phyloP scores from a whole-genome alignment of 2,113 vertebrate species.

The Dasypus novemcinctus region DNA sequence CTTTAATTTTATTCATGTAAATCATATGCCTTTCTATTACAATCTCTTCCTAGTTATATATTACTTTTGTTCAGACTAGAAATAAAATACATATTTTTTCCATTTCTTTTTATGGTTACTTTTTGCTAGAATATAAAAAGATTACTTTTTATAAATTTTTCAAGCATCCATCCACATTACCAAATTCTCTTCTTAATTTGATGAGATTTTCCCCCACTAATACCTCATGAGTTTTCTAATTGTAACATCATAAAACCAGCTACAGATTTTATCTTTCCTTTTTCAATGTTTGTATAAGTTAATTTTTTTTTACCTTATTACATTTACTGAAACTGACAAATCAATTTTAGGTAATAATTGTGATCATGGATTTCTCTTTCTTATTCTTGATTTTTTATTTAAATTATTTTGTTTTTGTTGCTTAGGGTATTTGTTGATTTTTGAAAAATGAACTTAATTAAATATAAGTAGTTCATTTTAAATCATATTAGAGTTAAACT shows the following conservation, averaged over 20 bases:
- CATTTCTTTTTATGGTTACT: not conserved
- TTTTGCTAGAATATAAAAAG: not conserved
- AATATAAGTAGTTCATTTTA: not conserved
- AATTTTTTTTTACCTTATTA: not conserved
- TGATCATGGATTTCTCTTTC: not conserved
- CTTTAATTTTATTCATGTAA: not conserved
- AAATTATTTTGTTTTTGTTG: not conserved
- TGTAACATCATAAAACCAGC: not conserved
- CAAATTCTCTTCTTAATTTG: not conserved
- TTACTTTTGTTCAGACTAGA: not conserved
- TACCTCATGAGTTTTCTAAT: not conserved
- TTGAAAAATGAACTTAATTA: not conserved
- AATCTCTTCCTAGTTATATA: not conserved
- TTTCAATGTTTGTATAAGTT: not conserved
- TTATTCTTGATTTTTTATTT: not conserved
- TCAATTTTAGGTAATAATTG: not conserved
- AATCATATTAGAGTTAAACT: not conserved
- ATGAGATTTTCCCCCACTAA: not conserved
- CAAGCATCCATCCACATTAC: not conserved
- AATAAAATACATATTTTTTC: not conserved
- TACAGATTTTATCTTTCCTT: not conserved
- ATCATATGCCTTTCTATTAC: not conserved
- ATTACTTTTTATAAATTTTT: not conserved
- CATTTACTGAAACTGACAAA: not conserved
- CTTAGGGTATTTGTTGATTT: not conserved